Percentiles rank a stretch among this genome's conserved stretches.
Conservation (phyloP, 2,888 invertebrate genomes). For the Drosophila infuscata region DNA sequence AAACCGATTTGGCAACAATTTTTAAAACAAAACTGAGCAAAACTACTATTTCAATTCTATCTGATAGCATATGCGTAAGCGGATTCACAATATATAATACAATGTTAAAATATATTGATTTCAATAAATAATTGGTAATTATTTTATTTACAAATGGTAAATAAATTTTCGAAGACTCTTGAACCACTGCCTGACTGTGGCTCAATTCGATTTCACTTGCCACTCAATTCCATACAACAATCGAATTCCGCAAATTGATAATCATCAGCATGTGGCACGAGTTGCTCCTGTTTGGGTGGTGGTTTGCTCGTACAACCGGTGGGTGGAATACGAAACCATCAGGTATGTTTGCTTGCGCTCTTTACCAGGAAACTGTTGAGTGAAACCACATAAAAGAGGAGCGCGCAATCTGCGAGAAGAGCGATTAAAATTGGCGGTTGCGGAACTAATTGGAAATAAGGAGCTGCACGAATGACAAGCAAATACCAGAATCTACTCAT, state of each 20-base stretch:
- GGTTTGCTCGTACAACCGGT: background rate
- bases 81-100: background rate
- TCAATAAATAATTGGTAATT: background rate
- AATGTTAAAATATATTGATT: background rate
- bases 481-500: background rate
- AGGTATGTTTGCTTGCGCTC: conserved; percentile 41
- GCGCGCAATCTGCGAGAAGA: conserved; percentile 28
- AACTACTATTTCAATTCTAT: background rate
- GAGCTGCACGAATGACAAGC: conserved; percentile 10
- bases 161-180: background rate
- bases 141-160: background rate
- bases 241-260: conserved; percentile 66
- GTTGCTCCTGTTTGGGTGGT: background rate
- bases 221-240: conserved; percentile 55
- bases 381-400: conserved; percentile 33
- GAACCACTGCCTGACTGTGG: conserved; percentile 12
- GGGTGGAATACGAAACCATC: conserved; percentile 24
- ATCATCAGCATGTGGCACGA: conserved; percentile 52
- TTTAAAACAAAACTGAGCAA: background rate
- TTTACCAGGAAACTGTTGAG: conserved; percentile 23
- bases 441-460: conserved; percentile 13
- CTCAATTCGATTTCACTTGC: conserved; percentile 13
- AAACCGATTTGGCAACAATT: too few species aligned
- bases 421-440: conserved; percentile 26
- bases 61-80: background rate